A percentile compares a stretch with the other conserved stretches of the same genome.
Conservation (phyloP, 2,888 invertebrate species). For the Lissonota sp. region DNA sequence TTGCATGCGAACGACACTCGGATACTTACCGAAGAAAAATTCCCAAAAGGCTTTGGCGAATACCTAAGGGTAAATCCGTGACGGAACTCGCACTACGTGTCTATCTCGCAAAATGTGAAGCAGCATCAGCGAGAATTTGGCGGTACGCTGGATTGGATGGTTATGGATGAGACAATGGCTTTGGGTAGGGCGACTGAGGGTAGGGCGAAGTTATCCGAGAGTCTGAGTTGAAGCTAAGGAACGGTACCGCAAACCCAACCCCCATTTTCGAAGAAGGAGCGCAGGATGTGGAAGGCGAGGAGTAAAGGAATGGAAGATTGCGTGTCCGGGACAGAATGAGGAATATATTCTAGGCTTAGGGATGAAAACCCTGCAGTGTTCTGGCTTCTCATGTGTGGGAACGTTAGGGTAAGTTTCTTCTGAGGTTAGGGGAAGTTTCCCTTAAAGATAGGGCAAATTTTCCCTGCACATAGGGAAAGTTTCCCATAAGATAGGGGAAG, state of each 20-base stretch:
- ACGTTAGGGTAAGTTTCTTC: too few species aligned
- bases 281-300: not conserved
- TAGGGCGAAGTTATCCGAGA: not conserved
- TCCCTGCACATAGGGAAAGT: too few species aligned
- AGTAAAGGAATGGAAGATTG: not conserved
- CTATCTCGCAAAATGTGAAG: not conserved
- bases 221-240: not conserved
- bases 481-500: too few species aligned
- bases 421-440: too few species aligned
- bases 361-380: slow-evolving; percentile 23
- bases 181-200: not conserved
- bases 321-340: slow-evolving; percentile 57
- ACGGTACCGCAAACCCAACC: not conserved
- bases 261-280: not conserved
- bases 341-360: slow-evolving; percentile 47
- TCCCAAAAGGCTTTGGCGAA: not conserved
- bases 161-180: not conserved
- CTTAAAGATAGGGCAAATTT: too few species aligned
- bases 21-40: not conserved
- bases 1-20: too few species aligned
- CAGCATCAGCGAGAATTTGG: slow-evolving; percentile 13
- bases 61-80: too few species aligned
- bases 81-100: too few species aligned
- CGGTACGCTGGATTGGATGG: not conserved
- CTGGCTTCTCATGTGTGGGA: too few species aligned